A percentile compares a stretch with the other conserved stretches of the same genome.
Evolutionary conservation across 2,113 vertebrate genomes (phyloP).

Genomic region (Vidua chalybeata): DNA sequence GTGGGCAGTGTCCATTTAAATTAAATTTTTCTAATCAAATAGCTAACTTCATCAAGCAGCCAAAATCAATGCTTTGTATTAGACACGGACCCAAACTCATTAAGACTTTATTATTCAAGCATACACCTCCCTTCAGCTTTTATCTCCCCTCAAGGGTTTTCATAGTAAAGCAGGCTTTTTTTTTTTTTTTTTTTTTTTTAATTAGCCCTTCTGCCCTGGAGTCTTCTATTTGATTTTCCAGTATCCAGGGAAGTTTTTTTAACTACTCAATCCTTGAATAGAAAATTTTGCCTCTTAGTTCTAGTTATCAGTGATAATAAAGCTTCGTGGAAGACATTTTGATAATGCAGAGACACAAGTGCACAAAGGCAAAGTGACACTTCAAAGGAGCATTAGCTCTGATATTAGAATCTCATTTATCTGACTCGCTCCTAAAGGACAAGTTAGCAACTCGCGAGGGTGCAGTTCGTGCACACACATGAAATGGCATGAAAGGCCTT

Average conservation of each 20-base stretch:
- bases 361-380: background rate
- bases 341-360: background rate
- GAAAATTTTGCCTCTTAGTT: conserved; percentile 17
- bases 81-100: conserved; percentile 10
- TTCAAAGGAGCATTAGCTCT: conserved; percentile 17
- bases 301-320: conserved; percentile 21
- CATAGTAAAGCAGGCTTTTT: background rate
- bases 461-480: background rate
- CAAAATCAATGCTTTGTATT: conserved; percentile 47
- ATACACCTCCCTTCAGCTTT: conserved; percentile 39
- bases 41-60: conserved; percentile 41
- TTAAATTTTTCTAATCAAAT: conserved; percentile 1
- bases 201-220: conserved; percentile 48
- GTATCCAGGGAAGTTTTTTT: background rate
- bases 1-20: background rate
- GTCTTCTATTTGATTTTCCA: conserved; percentile 48
- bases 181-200: conserved; percentile 8
- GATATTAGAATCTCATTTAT: background rate
- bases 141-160: conserved; percentile 54
- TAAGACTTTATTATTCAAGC: conserved; percentile 48
- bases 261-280: background rate
- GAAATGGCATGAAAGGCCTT: background rate
- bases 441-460: background rate
- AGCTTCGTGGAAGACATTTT: background rate
- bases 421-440: background rate